phyloP scores from a whole-genome alignment of 1,140 invertebrate species.

The Aphelinus certus region DNA sequence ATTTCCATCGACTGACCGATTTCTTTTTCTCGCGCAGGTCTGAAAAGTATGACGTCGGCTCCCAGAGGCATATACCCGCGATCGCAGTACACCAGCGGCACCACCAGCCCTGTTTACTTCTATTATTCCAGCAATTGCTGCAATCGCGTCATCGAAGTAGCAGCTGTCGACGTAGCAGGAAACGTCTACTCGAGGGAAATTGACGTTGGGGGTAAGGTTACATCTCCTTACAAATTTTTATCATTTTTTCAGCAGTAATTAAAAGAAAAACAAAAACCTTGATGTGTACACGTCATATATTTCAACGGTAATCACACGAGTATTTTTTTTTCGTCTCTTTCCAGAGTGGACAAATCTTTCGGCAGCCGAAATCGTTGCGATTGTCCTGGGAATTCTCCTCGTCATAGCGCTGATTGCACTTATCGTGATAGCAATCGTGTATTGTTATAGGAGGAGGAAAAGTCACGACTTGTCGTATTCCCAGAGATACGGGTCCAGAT shows the following conservation, averaged over 20 bases:
- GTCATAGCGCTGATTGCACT: conserved; percentile 58
- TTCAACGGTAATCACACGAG: neutral
- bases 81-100: conserved; percentile 68
- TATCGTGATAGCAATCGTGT: conserved; percentile 54
- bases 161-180: conserved; percentile 68
- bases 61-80: conserved; percentile 63
- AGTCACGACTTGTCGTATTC: conserved; percentile 60
- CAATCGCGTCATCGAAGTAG: conserved; percentile 67
- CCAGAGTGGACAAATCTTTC: conserved; percentile 58
- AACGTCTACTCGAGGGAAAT: conserved; percentile 68
- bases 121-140: conserved; percentile 73
- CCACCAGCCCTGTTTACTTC: conserved; percentile 66
- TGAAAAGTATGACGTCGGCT: conserved; percentile 68
- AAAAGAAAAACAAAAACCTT: too few relatives aligned
- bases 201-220: conserved; percentile 68
- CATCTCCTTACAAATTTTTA: too few relatives aligned
- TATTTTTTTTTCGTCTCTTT: neutral
- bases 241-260: too few relatives aligned
- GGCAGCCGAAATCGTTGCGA: conserved; percentile 62
- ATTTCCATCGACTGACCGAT: conserved; percentile 12
- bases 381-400: conserved; percentile 60
- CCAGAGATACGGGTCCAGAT: conserved; percentile 60
- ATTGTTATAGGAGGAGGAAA: conserved; percentile 53
- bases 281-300: too few relatives aligned
- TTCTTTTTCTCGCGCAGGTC: conserved; percentile 57